phyloP scores from a whole-genome alignment of 2,888 invertebrate genomes.

The Creontiades dilutus region DNA sequence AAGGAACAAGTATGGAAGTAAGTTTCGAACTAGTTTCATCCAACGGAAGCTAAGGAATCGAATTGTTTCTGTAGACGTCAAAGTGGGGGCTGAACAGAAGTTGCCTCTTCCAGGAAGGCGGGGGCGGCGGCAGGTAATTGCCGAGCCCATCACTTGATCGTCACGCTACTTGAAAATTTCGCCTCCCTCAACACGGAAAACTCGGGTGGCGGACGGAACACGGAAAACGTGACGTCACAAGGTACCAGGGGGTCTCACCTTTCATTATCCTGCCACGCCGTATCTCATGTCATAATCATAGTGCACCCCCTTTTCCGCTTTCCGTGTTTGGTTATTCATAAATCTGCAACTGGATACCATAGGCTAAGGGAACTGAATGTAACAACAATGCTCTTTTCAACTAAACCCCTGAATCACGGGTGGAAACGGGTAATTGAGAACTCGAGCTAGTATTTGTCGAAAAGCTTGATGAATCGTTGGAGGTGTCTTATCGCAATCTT shows the following conservation, averaged over 20 bases:
- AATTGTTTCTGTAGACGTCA: slow-evolving; percentile 35
- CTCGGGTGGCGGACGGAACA: not conserved
- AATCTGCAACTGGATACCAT: not conserved
- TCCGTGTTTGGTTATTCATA: slow-evolving; percentile 20
- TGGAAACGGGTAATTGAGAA: too few species aligned
- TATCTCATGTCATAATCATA: slow-evolving; percentile 32
- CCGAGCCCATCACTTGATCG: slow-evolving; percentile 20
- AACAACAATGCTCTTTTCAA: too few species aligned
- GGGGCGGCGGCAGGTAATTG: not conserved
- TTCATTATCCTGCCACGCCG: slow-evolving; percentile 20
- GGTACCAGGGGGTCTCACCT: not conserved
- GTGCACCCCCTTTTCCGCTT: not conserved
- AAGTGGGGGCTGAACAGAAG: not conserved
- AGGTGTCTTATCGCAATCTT: too few species aligned
- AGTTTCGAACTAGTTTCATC: not conserved
- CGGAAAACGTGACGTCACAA: slow-evolving; percentile 17
- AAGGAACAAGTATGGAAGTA: not conserved
- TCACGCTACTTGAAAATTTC: slow-evolving; percentile 23
- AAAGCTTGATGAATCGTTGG: too few species aligned
- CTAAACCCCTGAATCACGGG: too few species aligned
- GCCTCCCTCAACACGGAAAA: not conserved
- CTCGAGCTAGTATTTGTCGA: too few species aligned
- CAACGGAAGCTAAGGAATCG: slow-evolving; percentile 14
- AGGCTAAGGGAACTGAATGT: not conserved
- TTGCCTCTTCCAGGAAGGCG: not conserved